Evolutionary conservation across 2,888 invertebrate species (phyloP), one percentile per base, ranked within the genome.

Genomic region (Acanthosepion esculentum): DNA sequence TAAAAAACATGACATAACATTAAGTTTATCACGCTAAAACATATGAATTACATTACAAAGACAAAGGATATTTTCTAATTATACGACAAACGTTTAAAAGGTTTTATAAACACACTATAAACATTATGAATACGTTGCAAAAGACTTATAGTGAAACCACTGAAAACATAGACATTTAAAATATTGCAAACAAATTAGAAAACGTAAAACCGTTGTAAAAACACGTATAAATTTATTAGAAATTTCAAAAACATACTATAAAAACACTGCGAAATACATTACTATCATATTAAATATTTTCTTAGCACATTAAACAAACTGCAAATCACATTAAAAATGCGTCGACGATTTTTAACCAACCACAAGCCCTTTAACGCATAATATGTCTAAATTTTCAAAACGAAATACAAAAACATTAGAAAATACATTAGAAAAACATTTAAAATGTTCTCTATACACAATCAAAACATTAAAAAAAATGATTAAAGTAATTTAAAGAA

Each of bases 151-250:
- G 15, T 55, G 18, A 55, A 55, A 55, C 15, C 55, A 78, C 12
- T n/a, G 12, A 15, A 33, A n/a, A n/a, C n/a, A 78, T 78, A 78
- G 12, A n/a, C 78, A 78, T 78, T n/a, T 78, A 10, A 78, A n/a
- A 33, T n/a, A 78, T 78, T 78, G 78, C 33, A 78, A 78, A 78
- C n/a, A 78, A 78, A 78, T 78, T 78, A 78, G n/a, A n/a, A 78
- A 78, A 78, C 78, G 78, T 78, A 15, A 78, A 78, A n/a, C 3
- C n/a, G n/a, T 78, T 78, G 78, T n/a, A 78, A n/a, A 78, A 78
- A 78, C 78, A 78, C 59, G 55, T 55, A 59, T n/a, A n/a, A 78
- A n/a, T 78, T n/a, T n/a, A 78, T n/a, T 78, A 78, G 78, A 78
- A 78, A 33, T 78, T 78, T 33, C n/a, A 33, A 78, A 78, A 78